Conservation (phyloP, 1,140 invertebrate genomes). For the Hetaerina americana region DNA sequence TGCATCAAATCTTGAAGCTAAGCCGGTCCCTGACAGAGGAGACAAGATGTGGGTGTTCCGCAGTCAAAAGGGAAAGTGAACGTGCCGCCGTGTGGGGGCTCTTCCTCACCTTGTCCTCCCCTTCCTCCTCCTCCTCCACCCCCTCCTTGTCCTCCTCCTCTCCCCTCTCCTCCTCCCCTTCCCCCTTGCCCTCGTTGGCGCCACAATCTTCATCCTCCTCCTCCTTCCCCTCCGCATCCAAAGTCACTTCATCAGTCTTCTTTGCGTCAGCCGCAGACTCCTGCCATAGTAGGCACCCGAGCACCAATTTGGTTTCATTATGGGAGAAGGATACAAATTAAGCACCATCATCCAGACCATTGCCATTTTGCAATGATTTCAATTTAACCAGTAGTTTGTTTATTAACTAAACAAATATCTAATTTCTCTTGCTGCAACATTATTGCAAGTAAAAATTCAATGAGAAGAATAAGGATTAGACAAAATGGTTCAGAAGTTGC, state of each 20-base stretch:
- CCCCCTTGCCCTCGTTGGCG: slow-evolving; percentile 23
- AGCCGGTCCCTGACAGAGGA: background rate
- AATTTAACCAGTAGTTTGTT: background rate
- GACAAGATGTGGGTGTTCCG: background rate
- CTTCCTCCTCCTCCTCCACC: background rate
- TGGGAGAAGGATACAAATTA: background rate
- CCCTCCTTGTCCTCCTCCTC: slow-evolving; percentile 22
- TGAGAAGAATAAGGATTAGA: too few relatives aligned
- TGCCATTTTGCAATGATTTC: background rate
- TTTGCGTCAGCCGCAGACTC: slow-evolving; percentile 33
- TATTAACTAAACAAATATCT: background rate
- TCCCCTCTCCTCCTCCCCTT: slow-evolving; percentile 29
- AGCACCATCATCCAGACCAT: slow-evolving; percentile 9
- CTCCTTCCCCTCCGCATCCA: slow-evolving; percentile 34
- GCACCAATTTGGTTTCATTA: background rate
- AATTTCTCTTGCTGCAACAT: background rate
- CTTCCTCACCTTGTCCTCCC: background rate
- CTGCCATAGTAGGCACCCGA: slow-evolving; percentile 3
- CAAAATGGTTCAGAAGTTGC: too few relatives aligned
- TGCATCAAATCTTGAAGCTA: background rate
- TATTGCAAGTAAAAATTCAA: background rate
- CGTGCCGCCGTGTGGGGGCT: background rate
- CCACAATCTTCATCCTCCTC: slow-evolving; percentile 23
- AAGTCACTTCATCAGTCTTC: slow-evolving; percentile 43
- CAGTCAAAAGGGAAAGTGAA: background rate